phyloP scores from a whole-genome alignment of 1,140 invertebrate species.

The Dendrolimus kikuchii region DNA sequence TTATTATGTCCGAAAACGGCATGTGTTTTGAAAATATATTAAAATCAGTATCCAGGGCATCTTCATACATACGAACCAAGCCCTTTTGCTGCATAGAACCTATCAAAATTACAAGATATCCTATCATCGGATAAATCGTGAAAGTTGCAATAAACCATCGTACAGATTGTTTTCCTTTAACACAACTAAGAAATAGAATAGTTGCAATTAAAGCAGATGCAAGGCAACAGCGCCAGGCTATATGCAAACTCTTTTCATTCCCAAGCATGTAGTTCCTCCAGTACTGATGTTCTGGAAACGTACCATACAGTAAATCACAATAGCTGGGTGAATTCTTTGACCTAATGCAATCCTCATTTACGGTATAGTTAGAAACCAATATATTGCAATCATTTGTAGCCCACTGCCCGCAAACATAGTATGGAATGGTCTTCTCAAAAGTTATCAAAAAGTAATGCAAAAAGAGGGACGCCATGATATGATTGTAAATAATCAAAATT shows the following conservation, averaged over 20 bases:
- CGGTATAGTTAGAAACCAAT: conserved; percentile 35
- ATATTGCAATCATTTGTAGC: conserved; percentile 38
- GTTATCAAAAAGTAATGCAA: conserved; percentile 57
- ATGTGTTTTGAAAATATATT: conserved; percentile 25
- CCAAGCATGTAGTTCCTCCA: conserved; percentile 33
- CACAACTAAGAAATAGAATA: conserved; percentile 34
- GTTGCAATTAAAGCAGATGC: conserved; percentile 34
- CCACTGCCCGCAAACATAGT: conserved; percentile 45
- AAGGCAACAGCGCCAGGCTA: conserved; percentile 44
- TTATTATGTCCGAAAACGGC: conserved; percentile 23
- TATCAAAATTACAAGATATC: conserved; percentile 32
- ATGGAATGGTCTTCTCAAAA: conserved; percentile 49
- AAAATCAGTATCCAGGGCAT: conserved; percentile 39
- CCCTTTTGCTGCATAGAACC: conserved; percentile 57
- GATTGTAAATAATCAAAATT: conserved; percentile 35
- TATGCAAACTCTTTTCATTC: conserved; percentile 9
- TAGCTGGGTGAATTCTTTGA: conserved; percentile 14
- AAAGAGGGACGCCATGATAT: conserved; percentile 29
- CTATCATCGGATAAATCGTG: conserved; percentile 26
- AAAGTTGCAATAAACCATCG: conserved; percentile 25
- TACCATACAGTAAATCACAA: conserved; percentile 32
- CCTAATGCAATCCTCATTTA: conserved; percentile 45
- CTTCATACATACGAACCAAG: conserved; percentile 32
- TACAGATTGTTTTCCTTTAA: conserved; percentile 34
- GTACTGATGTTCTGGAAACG: conserved; percentile 56